These are phyloP conservation scores for Callimorpha dominula DNA, from an alignment of 2,888 invertebrate species.

Conservation along the genomic window DNA sequence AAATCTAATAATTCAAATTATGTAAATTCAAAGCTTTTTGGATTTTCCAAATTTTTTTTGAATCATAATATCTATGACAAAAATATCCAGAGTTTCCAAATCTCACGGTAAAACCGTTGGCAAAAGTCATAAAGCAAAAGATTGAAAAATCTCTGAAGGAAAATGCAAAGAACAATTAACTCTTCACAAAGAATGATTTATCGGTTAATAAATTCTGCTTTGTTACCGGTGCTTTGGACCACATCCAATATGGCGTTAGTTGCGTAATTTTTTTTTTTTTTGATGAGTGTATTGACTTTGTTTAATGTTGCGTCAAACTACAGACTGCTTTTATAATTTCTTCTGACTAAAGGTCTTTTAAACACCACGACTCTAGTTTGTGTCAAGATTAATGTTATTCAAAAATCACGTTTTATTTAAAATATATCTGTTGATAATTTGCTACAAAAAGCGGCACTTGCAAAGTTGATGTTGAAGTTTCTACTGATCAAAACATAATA, in stretches of 20 bases:
- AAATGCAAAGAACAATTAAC: conserved; percentile 49
- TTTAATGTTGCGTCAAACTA: conserved; percentile 33
- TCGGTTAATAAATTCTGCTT: conserved; percentile 56
- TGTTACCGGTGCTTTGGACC: conserved; percentile 59
- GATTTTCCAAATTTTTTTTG: not conserved
- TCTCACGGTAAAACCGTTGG: conserved; percentile 5
- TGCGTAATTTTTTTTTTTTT: conserved; percentile 50
- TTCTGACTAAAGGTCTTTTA: not conserved
- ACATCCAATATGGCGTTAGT: conserved; percentile 57
- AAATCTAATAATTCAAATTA: not conserved
- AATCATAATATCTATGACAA: conserved; percentile 4
- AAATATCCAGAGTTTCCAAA: not conserved
- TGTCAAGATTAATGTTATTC: conserved; percentile 2
- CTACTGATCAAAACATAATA: not conserved
- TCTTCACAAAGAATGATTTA: conserved; percentile 61
- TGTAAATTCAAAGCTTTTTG: not conserved
- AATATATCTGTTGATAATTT: not conserved
- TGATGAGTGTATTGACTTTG: conserved; percentile 50
- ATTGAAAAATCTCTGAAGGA: conserved; percentile 22
- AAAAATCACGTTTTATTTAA: not conserved
- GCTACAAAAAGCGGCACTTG: not conserved
- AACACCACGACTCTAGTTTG: conserved; percentile 7
- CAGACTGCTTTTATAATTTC: conserved; percentile 10
- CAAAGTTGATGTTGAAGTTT: not conserved
- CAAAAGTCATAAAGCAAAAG: not conserved